A percentile compares a stretch with the other conserved stretches of the same genome.
Evolutionary conservation across 2,113 vertebrate genomes (phyloP).

Genomic region (Montifringilla adamsi): DNA sequence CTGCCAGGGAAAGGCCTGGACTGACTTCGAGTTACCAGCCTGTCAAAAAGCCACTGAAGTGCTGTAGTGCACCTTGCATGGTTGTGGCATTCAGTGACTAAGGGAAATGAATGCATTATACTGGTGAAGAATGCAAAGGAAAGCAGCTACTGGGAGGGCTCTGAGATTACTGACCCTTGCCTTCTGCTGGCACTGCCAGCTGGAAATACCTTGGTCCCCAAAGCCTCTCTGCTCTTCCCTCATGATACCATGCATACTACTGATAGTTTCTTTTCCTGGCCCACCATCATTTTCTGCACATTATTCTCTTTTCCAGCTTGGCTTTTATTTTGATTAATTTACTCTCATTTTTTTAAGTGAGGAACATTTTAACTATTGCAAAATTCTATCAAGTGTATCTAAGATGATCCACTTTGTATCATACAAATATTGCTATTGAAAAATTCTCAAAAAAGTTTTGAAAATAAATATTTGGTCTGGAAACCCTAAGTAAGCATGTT

Average conservation of each 20-base stretch:
- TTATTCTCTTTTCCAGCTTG: neutral
- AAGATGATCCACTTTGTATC: neutral
- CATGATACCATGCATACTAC: neutral
- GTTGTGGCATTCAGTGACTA: neutral
- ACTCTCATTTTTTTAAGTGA: neutral
- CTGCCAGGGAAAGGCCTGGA: neutral
- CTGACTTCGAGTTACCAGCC: accelerated
- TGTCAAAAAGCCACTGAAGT: neutral
- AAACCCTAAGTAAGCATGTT: neutral
- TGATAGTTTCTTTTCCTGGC: neutral
- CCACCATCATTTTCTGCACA: neutral
- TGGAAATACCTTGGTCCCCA: neutral
- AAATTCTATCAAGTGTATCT: neutral
- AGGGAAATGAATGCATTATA: neutral
- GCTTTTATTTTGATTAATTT: neutral
- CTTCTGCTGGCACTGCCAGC: neutral
- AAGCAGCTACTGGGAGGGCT: neutral
- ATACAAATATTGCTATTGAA: neutral
- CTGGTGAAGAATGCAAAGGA: neutral
- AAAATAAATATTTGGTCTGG: neutral
- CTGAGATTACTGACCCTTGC: neutral
- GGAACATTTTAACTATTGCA: neutral
- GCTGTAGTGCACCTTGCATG: neutral
- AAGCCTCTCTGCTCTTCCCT: neutral
- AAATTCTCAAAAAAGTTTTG: neutral